Conservation (phyloP, 2,888 invertebrate species). For the Chirona hameri region DNA sequence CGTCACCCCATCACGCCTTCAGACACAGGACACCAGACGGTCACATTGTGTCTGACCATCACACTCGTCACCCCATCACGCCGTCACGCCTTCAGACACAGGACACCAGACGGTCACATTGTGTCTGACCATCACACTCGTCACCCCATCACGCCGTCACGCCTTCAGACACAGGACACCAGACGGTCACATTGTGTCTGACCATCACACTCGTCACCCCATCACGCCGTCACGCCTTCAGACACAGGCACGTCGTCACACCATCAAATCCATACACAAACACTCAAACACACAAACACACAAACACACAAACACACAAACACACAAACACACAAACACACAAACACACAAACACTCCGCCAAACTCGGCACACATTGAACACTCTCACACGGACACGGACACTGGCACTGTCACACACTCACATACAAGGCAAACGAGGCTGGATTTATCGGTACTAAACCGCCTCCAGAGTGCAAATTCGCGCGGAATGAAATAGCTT, state of each 20-base stretch:
- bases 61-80: background rate
- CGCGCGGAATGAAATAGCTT: too few species aligned
- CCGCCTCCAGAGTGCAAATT: too few species aligned
- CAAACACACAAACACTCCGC: too few species aligned
- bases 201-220: background rate
- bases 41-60: background rate
- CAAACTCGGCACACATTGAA: too few species aligned
- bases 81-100: background rate
- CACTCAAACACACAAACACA: too few species aligned
- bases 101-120: background rate
- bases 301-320: too few species aligned
- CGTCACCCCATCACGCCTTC: background rate
- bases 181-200: too few species aligned
- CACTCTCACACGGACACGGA: too few species aligned
- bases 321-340: too few species aligned
- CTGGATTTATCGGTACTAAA: too few species aligned
- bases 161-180: background rate
- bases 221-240: background rate
- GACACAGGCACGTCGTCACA: background rate
- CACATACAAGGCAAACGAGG: too few species aligned
- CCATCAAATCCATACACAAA: background rate
- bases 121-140: background rate
- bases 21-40: background rate
- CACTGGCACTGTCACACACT: too few species aligned
- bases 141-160: background rate